These are phyloP conservation scores for Lochmaea capreae DNA, from an alignment of 2,888 invertebrate genomes.

Conservation along the genomic window DNA sequence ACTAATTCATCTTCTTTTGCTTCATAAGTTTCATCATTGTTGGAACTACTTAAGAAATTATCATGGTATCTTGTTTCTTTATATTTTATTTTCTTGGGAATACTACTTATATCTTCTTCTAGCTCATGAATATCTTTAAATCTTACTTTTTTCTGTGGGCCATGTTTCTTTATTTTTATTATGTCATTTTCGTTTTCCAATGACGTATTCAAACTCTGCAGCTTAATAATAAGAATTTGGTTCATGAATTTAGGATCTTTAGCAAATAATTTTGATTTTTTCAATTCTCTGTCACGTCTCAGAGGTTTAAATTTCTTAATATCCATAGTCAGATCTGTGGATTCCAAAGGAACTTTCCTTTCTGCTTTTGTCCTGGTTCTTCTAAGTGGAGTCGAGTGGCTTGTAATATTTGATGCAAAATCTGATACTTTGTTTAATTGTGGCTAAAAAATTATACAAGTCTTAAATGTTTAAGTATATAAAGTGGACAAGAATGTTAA, in stretches of 20 bases:
- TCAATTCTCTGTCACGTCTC: conserved; percentile 5
- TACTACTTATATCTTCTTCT: neutral
- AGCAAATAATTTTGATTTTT: neutral
- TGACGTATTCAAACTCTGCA: neutral
- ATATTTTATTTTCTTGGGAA: neutral
- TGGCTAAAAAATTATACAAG: conserved; percentile 17
- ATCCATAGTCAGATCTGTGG: neutral
- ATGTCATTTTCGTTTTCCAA: neutral
- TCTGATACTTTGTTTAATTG: conserved; percentile 9
- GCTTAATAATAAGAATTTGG: conserved; percentile 23
- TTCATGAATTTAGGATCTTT: conserved; percentile 24
- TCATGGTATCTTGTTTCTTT: neutral
- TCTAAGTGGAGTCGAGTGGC: conserved; percentile 6
- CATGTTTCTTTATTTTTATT: neutral
- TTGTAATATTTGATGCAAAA: conserved; percentile 6
- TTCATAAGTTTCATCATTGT: neutral
- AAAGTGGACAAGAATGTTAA: neutral
- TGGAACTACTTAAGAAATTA: neutral
- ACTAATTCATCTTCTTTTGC: conserved; percentile 3
- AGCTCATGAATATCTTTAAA: neutral
- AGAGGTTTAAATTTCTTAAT: conserved; percentile 12
- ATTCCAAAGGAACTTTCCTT: conserved; percentile 4
- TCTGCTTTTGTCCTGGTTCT: conserved; percentile 16
- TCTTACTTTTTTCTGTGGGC: neutral
- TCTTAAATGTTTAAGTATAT: neutral